These are phyloP conservation scores for Lithobius niger DNA, from an alignment of 1,140 invertebrate species.

Conservation along the genomic window DNA sequence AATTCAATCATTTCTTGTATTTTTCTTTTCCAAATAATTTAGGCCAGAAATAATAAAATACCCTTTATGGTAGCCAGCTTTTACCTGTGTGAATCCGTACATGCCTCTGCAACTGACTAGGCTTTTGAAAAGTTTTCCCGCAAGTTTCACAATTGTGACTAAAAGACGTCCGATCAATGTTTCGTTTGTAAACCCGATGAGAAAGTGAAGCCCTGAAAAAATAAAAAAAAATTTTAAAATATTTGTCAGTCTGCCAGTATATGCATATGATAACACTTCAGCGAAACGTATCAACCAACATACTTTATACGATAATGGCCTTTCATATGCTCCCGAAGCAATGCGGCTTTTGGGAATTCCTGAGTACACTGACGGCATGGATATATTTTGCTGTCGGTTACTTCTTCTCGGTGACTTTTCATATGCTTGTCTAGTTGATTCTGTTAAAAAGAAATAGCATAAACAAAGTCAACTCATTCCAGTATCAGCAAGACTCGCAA, in stretches of 20 bases:
- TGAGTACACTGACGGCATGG: slow-evolving; percentile 32
- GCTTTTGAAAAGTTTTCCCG: slow-evolving; percentile 35
- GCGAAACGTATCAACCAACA: slow-evolving; percentile 7
- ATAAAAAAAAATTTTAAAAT: slow-evolving; percentile 5
- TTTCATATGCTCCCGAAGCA: slow-evolving; percentile 38
- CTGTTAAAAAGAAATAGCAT: too few relatives aligned
- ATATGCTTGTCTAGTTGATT: slow-evolving; percentile 39
- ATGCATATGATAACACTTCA: too few relatives aligned
- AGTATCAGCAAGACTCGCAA: too few relatives aligned
- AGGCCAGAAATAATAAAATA: too few relatives aligned
- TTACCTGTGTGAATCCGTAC: slow-evolving; percentile 35
- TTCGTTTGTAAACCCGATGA: slow-evolving; percentile 29
- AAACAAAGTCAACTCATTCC: too few relatives aligned
- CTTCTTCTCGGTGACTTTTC: slow-evolving; percentile 34
- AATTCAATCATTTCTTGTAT: too few relatives aligned
- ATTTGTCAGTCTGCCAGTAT: too few relatives aligned
- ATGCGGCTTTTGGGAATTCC: slow-evolving; percentile 28
- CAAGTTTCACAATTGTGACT: slow-evolving; percentile 32
- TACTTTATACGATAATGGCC: slow-evolving; percentile 40
- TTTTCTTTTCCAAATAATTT: too few relatives aligned
- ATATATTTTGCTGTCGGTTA: slow-evolving; percentile 26
- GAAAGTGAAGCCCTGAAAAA: slow-evolving; percentile 19
- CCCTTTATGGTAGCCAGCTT: too few relatives aligned
- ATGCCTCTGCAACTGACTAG: slow-evolving; percentile 34
- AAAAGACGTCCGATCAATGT: slow-evolving; percentile 31